These are phyloP conservation scores for Hydractinia symbiolongicarpus DNA, from an alignment of 30 jellyfish, hydroid and myxozoan genomes.

Conservation along the genomic window DNA sequence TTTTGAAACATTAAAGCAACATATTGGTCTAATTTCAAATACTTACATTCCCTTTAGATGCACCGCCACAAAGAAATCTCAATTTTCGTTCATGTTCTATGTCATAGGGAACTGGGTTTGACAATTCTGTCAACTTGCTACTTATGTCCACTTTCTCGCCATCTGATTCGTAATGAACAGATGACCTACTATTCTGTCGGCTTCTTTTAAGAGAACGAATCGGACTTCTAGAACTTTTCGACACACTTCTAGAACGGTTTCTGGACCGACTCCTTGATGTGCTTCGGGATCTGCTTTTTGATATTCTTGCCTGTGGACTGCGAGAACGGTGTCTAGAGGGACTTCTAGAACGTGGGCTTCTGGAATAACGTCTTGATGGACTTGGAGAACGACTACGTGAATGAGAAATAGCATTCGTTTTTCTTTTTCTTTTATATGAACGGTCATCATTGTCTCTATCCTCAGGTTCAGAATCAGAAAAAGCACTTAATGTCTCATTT, in stretches of 20 bases:
- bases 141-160: conserved; percentile 48
- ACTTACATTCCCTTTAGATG: conserved; percentile 22
- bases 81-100: conserved; percentile 89
- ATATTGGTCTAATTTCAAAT: too few relatives aligned
- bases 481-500: too few relatives aligned
- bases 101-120: conserved; percentile 93
- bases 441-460: too few relatives aligned
- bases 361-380: neutral
- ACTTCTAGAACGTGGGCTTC: neutral
- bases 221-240: conserved; percentile 25
- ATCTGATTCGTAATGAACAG: neutral
- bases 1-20: too few relatives aligned
- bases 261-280: conserved; percentile 27
- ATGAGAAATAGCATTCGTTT: neutral
- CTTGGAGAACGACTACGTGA: conserved; percentile 1
- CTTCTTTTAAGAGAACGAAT: conserved; percentile 10
- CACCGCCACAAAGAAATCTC: conserved; percentile 49
- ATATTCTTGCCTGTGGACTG: neutral
- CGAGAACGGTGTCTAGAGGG: conserved; percentile 12
- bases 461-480: too few relatives aligned
- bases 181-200: neutral
- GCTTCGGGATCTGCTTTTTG: conserved; percentile 22
- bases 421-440: too few relatives aligned
- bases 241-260: neutral
- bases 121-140: conserved; percentile 63